Base-by-base conservation (phyloP, 2,797 vertebrate genomes). In the Gymnothorax javanicus region DNA sequence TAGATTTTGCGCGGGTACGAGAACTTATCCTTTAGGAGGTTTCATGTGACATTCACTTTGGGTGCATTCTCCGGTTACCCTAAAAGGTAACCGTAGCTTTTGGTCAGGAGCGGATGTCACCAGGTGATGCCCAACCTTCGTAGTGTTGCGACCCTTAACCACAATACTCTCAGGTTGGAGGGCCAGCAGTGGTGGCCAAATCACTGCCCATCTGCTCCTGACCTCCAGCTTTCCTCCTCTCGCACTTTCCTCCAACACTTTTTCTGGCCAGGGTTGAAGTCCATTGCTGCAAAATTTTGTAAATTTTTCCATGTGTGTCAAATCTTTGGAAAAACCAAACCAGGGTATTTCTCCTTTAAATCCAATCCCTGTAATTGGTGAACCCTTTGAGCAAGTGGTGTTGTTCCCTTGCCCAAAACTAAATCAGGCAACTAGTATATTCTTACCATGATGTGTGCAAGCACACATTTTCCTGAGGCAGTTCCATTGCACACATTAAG, bases 61-160 rank as follows among this genome's bases (percentile, higher is more conserved):
- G 33, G 33, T 43, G 33, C 33, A 43, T 43, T 43, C 2, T 43
- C 33, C 33, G 2, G 33, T 43, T 43, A 43, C 33, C 33, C 33
- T 43, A 43, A 1, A 2, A 13, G 58, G n/a, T n/a, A n/a, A n/a
- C n/a, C n/a, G 23, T 87, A 25, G 75, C 85, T 82, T 87, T 23
- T 43, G n/a, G 43, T 84, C 84, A 88, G 86, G 87, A 86, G 87
- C 62, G 52, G 54, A 77, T 87, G 82, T 87, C 83, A 13, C 86
- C 84, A 87, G 86, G 20, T 13, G 54, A 75, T 20, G 1, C 84
- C 86, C 56, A 88, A 59, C 73, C 20, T 57, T 89, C 85, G 7
- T 62, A 56, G 56, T 58, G 69, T 89, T 91, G 89, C 5, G 1
- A 84, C 64, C 56, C 87, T 89, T 7, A 90, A 87, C n/a, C 84